Conservation (phyloP, 2,113 vertebrate genomes). For the Aspidoscelis tigris region DNA sequence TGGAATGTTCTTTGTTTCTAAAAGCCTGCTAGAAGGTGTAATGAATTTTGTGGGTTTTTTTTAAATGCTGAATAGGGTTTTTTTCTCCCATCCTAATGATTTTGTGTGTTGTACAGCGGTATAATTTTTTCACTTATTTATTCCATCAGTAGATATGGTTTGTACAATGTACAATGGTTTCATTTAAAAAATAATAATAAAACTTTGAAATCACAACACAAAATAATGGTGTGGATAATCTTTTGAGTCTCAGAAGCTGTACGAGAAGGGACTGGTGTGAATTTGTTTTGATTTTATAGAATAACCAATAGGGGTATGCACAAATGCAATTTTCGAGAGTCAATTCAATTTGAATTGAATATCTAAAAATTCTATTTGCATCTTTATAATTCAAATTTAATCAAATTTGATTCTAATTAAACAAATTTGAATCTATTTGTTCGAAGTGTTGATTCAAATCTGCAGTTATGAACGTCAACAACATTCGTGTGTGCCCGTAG, state of each 20-base stretch:
- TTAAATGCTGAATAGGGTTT: slow-evolving; percentile 67
- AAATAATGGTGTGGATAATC: slow-evolving; percentile 49
- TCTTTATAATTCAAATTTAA: too few relatives aligned
- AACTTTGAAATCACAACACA: slow-evolving; percentile 77
- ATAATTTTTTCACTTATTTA: slow-evolving; percentile 98
- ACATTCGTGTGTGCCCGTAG: too few relatives aligned
- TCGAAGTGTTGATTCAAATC: too few relatives aligned
- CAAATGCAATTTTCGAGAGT: too few relatives aligned
- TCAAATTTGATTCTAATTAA: too few relatives aligned
- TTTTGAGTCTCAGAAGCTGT: slow-evolving; percentile 42
- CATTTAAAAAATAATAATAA: slow-evolving; percentile 80
- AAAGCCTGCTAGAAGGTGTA: slow-evolving; percentile 81
- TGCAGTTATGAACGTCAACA: too few relatives aligned
- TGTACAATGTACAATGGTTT: slow-evolving; percentile 93
- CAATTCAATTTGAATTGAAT: too few relatives aligned
- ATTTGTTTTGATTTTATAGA: background rate
- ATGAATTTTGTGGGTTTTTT: slow-evolving; percentile 68
- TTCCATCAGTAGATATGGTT: slow-evolving; percentile 97
- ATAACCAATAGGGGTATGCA: too few relatives aligned
- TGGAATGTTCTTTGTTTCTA: slow-evolving; percentile 76
- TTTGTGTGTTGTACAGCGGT: slow-evolving; percentile 91
- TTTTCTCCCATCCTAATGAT: slow-evolving; percentile 77
- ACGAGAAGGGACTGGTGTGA: too few relatives aligned
- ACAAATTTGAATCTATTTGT: too few relatives aligned
- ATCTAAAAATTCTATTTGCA: too few relatives aligned